Conservation (phyloP, 2,113 vertebrate species). For the Epinephelus moara region DNA sequence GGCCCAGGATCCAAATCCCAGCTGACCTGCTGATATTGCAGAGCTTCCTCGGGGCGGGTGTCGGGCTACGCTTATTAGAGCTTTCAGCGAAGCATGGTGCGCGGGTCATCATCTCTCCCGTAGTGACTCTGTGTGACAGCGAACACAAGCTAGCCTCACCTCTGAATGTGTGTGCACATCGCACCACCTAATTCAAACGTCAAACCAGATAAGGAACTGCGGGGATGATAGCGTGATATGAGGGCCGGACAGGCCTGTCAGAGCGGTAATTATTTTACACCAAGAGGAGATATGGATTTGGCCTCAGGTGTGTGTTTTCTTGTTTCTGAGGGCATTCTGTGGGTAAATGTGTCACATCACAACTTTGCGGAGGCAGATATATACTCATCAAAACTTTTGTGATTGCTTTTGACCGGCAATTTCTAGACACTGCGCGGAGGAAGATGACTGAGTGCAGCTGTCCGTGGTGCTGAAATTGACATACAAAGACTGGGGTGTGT, state of each 20-base stretch:
- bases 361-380: constrained; percentile 50
- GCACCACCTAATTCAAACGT: constrained; percentile 63
- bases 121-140: constrained; percentile 60
- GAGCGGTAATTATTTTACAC: constrained; percentile 71
- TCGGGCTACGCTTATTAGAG: constrained; percentile 54
- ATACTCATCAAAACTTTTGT: constrained; percentile 65
- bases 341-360: constrained; percentile 57
- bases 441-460: constrained; percentile 48
- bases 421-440: constrained; percentile 25
- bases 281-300: constrained; percentile 66
- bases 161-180: constrained; percentile 50
- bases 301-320: constrained; percentile 67
- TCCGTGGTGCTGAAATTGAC: constrained; percentile 59
- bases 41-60: constrained; percentile 42
- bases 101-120: constrained; percentile 59
- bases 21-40: constrained; percentile 71
- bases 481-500: constrained; percentile 24
- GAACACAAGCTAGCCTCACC: constrained; percentile 56
- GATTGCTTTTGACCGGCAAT: constrained; percentile 66
- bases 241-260: constrained; percentile 54
- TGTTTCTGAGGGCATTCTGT: constrained; percentile 35
- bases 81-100: constrained; percentile 47
- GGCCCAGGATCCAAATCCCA: constrained; percentile 61
- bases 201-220: constrained; percentile 61
- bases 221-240: constrained; percentile 53